phyloP scores from a whole-genome alignment of 2,888 invertebrate species.

The Aproaerema taeniolella region DNA sequence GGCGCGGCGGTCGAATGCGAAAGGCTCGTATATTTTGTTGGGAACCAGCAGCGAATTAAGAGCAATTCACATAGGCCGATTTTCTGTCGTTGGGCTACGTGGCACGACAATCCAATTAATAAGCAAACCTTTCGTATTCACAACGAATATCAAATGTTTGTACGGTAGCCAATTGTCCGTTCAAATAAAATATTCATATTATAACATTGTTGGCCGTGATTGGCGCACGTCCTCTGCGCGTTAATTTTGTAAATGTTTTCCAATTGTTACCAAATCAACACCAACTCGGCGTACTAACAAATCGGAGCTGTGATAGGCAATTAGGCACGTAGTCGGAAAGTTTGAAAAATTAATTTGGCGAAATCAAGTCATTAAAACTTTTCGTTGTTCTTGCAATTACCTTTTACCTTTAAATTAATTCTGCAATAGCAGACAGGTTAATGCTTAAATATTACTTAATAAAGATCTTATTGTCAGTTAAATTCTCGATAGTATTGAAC shows the following conservation, averaged over 20 bases:
- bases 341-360: too few species aligned
- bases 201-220: constrained; percentile 50
- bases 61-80: constrained; percentile 60
- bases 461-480: too few species aligned
- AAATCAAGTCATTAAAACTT: too few species aligned
- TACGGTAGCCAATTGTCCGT: constrained; percentile 50
- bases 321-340: too few species aligned
- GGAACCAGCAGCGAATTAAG: constrained; percentile 50
- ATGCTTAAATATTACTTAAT: too few species aligned
- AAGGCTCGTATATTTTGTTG: constrained; percentile 48
- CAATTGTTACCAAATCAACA: constrained; percentile 18
- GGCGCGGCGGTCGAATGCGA: constrained; percentile 32
- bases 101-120: constrained; percentile 67
- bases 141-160: constrained; percentile 67
- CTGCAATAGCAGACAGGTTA: too few species aligned
- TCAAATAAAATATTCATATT: constrained; percentile 67
- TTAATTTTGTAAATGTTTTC: constrained; percentile 26
- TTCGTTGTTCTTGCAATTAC: too few species aligned
- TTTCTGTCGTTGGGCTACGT: constrained; percentile 46
- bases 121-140: constrained; percentile 67
- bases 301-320: too few species aligned
- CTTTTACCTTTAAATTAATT: too few species aligned
- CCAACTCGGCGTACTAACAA: too few species aligned
- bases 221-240: constrained; percentile 30
- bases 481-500: too few species aligned